These are phyloP conservation scores for Lasioglossum lativentre DNA, from an alignment of 2,888 invertebrate species.

Conservation along the genomic window DNA sequence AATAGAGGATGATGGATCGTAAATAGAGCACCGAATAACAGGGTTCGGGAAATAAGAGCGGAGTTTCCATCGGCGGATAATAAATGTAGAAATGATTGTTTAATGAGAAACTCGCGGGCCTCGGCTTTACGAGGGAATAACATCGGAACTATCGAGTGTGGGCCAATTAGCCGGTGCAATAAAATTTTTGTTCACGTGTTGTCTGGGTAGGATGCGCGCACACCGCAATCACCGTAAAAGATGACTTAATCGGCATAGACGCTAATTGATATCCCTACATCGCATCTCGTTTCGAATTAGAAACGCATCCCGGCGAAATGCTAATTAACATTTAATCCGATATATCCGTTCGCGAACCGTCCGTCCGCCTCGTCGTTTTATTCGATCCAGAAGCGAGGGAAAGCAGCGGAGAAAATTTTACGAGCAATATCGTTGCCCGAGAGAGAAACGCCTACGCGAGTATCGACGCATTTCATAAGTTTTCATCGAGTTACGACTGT, in stretches of 20 bases:
- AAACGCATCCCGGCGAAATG: not conserved
- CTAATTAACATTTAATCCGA: constrained; percentile 21
- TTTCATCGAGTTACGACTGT: not conserved
- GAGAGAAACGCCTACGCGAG: not conserved
- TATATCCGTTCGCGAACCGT: not conserved
- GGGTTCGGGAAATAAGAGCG: constrained; percentile 38
- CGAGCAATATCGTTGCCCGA: not conserved
- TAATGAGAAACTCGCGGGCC: constrained; percentile 55
- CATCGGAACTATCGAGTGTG: constrained; percentile 38
- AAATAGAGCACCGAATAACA: constrained; percentile 62
- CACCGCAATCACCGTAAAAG: constrained; percentile 32
- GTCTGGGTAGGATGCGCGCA: not conserved
- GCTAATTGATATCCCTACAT: constrained; percentile 27
- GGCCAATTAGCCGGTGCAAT: constrained; percentile 50
- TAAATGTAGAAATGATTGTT: constrained; percentile 65
- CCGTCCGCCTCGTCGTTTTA: not conserved
- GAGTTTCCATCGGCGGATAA: constrained; percentile 51
- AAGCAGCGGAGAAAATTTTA: not conserved
- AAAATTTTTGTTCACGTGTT: constrained; percentile 29
- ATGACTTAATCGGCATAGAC: constrained; percentile 36
- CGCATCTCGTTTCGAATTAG: not conserved
- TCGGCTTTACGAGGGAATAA: constrained; percentile 48
- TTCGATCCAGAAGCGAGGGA: not conserved
- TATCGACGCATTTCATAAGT: not conserved
- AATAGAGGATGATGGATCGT: constrained; percentile 54